Percentiles rank a stretch among this genome's conserved stretches.
phyloP scores from a whole-genome alignment of 2,888 invertebrate species.

The Epinotia nisella region DNA sequence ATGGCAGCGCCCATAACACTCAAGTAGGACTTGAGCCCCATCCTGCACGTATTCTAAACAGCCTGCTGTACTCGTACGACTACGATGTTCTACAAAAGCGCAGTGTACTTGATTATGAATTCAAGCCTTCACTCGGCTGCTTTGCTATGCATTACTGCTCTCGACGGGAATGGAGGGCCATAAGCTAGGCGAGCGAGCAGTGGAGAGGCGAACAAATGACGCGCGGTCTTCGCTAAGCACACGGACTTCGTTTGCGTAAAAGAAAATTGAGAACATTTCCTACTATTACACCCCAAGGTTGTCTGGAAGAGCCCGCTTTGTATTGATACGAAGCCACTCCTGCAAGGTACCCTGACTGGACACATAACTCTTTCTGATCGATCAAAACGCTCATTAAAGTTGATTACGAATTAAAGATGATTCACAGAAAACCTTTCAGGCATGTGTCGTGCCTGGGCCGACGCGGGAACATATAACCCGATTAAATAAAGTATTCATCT shows the following conservation, averaged over 20 bases:
- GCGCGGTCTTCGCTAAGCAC: neutral
- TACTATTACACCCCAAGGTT: neutral
- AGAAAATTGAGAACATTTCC: neutral
- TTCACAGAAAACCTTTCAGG: no score
- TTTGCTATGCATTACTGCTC: constrained; percentile 38
- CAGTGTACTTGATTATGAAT: constrained; percentile 18
- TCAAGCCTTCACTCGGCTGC: constrained; percentile 23
- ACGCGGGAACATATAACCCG: no score
- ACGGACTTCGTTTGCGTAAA: neutral
- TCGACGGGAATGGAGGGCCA: constrained; percentile 3
- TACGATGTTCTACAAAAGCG: constrained; percentile 16
- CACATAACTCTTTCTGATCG: no score
- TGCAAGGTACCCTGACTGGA: no score
- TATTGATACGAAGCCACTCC: no score
- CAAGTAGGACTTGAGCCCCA: neutral
- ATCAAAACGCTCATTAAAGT: no score
- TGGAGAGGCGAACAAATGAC: neutral
- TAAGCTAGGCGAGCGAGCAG: neutral
- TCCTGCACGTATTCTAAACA: neutral
- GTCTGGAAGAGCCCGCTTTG: no score
- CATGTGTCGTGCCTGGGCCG: no score
- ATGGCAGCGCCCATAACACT: no score
- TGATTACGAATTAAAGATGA: no score
- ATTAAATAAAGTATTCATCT: no score
- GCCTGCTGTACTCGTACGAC: no score